Percentiles rank a stretch among this genome's conserved stretches.
phyloP scores from a whole-genome alignment of 1,140 invertebrate genomes.

The Ladona fulva region DNA sequence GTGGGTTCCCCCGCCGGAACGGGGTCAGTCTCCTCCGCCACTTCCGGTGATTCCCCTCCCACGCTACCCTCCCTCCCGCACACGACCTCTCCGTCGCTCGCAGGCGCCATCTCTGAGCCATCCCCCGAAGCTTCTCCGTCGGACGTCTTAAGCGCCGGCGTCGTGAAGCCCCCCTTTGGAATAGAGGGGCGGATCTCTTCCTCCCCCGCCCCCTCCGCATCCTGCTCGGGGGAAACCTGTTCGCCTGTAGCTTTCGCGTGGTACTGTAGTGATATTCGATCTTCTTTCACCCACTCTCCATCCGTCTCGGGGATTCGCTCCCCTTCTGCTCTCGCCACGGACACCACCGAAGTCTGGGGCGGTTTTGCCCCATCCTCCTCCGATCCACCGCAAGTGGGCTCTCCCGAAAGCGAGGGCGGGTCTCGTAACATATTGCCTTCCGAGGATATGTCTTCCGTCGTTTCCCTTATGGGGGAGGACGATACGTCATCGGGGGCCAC shows the following conservation, averaged over 20 bases:
- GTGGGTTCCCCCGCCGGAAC: constrained; percentile 18
- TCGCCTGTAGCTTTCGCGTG: neutral
- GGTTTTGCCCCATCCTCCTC: constrained; percentile 18
- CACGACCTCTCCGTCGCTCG: constrained; percentile 29
- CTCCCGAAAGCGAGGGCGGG: neutral
- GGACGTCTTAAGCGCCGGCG: constrained; percentile 38
- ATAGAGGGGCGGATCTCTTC: neutral
- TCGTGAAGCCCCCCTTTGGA: neutral
- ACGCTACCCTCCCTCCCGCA: constrained; percentile 19
- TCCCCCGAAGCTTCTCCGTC: constrained; percentile 30
- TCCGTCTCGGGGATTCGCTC: neutral
- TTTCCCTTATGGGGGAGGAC: too few species aligned
- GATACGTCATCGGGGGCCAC: too few species aligned
- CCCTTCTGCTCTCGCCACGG: neutral
- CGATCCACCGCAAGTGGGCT: neutral
- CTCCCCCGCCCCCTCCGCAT: neutral
- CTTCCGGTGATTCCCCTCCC: constrained; percentile 15
- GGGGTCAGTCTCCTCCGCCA: neutral
- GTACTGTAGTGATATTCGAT: neutral
- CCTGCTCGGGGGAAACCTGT: neutral
- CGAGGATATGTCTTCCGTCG: too few species aligned
- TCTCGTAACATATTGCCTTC: neutral
- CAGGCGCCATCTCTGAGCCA: constrained; percentile 31
- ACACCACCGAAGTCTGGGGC: too few species aligned
- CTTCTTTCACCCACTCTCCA: neutral